Conservation (phyloP, 1,140 invertebrate genomes). For the Mercenaria mercenaria region DNA sequence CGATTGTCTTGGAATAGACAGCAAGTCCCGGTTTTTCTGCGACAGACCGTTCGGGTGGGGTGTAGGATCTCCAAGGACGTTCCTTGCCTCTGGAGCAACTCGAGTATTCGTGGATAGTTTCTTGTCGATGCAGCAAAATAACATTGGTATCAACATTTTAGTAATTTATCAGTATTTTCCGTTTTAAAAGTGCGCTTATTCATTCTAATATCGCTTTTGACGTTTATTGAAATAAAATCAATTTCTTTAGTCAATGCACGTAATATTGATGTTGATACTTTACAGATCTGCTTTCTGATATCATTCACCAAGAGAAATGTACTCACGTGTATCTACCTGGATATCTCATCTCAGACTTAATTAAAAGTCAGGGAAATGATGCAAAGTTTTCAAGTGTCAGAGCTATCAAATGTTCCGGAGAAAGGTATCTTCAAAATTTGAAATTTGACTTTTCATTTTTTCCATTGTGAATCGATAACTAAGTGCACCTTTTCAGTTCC, state of each 20-base stretch:
- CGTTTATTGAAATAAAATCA: too few species aligned
- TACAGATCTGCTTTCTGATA: background rate
- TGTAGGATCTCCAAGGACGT: constrained; percentile 63
- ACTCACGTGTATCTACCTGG: background rate
- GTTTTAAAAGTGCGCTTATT: too few species aligned
- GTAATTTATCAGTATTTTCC: too few species aligned
- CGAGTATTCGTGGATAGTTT: constrained; percentile 11
- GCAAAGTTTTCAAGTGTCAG: background rate
- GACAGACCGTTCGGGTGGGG: constrained; percentile 61
- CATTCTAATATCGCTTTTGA: too few species aligned
- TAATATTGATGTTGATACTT: background rate
- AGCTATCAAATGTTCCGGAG: background rate
- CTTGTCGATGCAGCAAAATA: background rate
- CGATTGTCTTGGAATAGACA: background rate
- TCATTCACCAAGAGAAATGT: background rate
- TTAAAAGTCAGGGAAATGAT: background rate
- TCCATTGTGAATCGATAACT: too few species aligned
- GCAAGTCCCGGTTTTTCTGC: constrained; percentile 3
- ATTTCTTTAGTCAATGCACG: too few species aligned
- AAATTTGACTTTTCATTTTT: too few species aligned
- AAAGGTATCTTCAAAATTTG: too few species aligned
- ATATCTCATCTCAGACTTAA: background rate
- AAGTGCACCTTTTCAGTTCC: too few species aligned
- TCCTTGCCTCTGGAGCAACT: constrained; percentile 53
- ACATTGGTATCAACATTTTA: background rate